These are phyloP conservation scores for Heliocidaris tuberculata DNA, from an alignment of 35 echinoderm and acorn worm genomes.

Conservation along the genomic window DNA sequence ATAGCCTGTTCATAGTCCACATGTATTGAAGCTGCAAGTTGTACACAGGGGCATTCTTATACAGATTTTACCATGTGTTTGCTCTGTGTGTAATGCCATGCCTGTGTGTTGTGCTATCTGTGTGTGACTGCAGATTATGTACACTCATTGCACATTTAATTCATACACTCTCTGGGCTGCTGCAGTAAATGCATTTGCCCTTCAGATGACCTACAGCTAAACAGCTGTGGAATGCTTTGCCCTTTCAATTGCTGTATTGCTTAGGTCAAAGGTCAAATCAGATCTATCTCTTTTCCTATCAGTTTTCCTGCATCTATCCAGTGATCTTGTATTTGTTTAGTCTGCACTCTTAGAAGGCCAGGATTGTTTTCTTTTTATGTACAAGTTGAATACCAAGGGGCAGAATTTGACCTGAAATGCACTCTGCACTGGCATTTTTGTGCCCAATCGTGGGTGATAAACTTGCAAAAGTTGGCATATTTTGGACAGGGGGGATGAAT, in stretches of 20 bases:
- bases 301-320: background rate
- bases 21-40: background rate
- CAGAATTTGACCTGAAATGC: background rate
- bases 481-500: conserved; percentile 2
- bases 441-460: background rate
- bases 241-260: background rate
- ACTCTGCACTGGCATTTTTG: background rate
- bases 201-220: conserved; percentile 24
- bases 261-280: background rate
- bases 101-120: background rate
- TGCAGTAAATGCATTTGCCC: background rate
- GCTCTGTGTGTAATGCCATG: background rate
- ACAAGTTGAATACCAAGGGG: background rate
- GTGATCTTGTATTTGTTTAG: background rate
- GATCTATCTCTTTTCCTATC: background rate
- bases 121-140: background rate
- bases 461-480: background rate
- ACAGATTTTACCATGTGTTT: background rate
- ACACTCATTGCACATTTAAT: background rate
- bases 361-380: background rate
- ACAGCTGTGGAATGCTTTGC: conserved; percentile 41
- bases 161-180: background rate
- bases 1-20: background rate
- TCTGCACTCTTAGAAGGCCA: background rate
- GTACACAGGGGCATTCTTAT: background rate